Percentiles rank a stretch among this genome's conserved stretches.
phyloP scores from a whole-genome alignment of 1,140 invertebrate genomes.

The Drosophila sucinea region DNA sequence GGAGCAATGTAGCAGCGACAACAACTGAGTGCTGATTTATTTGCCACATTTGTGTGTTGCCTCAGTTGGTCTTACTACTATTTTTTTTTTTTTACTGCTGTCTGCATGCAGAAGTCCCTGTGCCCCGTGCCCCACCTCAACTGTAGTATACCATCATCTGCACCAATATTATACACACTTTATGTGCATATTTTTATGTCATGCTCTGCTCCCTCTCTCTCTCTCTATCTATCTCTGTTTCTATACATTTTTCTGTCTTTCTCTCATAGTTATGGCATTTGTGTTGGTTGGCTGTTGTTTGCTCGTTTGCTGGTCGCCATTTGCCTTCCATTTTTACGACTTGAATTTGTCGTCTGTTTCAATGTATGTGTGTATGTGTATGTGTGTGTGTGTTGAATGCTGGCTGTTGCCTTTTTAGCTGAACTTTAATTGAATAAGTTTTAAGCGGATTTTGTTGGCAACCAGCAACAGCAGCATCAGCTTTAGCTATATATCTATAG shows the following conservation, averaged over 20 bases:
- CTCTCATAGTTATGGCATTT: conserved; percentile 53
- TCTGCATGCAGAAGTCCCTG: conserved; percentile 1
- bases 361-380: background rate
- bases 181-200: conserved; percentile 78
- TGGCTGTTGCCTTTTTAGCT: conserved; percentile 42
- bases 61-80: conserved; percentile 32
- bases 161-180: conserved; percentile 70
- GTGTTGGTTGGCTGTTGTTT: conserved; percentile 38
- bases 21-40: conserved; percentile 55
- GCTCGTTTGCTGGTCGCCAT: conserved; percentile 66
- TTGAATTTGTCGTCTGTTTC: conserved; percentile 65
- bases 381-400: conserved; percentile 15
- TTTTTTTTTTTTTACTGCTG: conserved; percentile 29
- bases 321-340: conserved; percentile 74
- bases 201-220: conserved; percentile 8
- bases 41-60: conserved; percentile 53
- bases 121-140: background rate
- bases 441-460: conserved; percentile 73
- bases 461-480: conserved; percentile 14
- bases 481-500: background rate
- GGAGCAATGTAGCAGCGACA: conserved; percentile 4
- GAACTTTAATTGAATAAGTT: conserved; percentile 81
- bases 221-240: conserved; percentile 13
- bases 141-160: conserved; percentile 12
- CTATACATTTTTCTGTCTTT: background rate